Evolutionary conservation across 2,113 vertebrate species (phyloP).

Genomic region (Corythaixoides concolor): DNA sequence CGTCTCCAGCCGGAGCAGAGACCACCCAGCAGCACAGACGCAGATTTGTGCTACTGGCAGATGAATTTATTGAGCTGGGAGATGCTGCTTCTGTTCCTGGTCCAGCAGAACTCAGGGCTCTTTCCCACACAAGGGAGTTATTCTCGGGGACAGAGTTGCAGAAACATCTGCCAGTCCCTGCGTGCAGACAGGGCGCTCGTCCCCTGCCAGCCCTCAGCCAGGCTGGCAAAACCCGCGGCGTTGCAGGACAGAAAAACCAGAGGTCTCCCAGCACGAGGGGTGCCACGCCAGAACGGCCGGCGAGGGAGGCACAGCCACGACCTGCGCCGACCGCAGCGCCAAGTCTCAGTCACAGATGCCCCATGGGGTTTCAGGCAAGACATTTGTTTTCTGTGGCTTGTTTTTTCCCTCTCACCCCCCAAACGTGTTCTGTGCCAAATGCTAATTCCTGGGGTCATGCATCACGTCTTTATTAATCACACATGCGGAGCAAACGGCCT

Average conservation of each 20-base stretch:
- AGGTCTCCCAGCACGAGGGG: not conserved
- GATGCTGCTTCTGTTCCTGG: constrained; percentile 11
- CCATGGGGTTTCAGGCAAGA: not conserved
- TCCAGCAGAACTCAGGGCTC: not conserved
- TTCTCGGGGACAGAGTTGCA: not conserved
- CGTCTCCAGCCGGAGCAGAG: not conserved
- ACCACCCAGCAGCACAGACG: constrained; percentile 36
- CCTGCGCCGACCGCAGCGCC: accelerated
- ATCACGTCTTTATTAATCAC: not conserved
- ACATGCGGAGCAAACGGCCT: not conserved
- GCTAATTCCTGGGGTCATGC: not conserved
- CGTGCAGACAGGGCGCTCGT: not conserved
- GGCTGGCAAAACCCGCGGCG: not conserved
- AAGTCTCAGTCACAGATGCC: not conserved
- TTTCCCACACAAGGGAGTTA: constrained; percentile 35
- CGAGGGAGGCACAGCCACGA: accelerated
- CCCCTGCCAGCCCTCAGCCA: not conserved
- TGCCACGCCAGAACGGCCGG: not conserved
- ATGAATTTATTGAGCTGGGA: constrained; percentile 14
- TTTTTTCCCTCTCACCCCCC: not conserved
- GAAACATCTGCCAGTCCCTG: not conserved
- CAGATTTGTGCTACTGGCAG: not conserved
- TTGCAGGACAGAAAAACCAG: not conserved
- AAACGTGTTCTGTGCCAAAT: not conserved
- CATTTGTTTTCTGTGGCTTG: not conserved